A percentile compares a stretch with the other conserved stretches of the same genome.
These are phyloP conservation scores for Drosophila niveifrons DNA, from an alignment of 2,888 invertebrate species.

Conservation along the genomic window DNA sequence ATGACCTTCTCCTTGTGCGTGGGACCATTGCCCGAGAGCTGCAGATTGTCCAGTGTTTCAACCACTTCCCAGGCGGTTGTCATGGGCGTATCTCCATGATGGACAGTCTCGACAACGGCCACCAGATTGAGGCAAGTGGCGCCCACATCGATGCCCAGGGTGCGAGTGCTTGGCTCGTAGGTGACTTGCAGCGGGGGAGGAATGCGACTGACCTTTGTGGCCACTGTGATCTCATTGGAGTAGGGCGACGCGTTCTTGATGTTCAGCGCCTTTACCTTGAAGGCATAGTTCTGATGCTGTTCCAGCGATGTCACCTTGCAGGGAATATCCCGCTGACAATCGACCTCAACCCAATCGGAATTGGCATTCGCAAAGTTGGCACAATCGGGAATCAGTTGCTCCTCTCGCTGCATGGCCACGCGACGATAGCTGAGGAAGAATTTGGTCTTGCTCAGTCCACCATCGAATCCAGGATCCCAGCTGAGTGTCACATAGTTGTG, in stretches of 20 bases:
- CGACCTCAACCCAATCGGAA: conserved; percentile 93
- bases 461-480: conserved; percentile 97
- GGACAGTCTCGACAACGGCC: conserved; percentile 90
- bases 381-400: conserved; percentile 88
- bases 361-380: conserved; percentile 87
- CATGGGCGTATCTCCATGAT: conserved; percentile 87
- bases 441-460: conserved; percentile 94
- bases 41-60: conserved; percentile 89
- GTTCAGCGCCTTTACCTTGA: conserved; percentile 95
- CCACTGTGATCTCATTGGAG: conserved; percentile 92
- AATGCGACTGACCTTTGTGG: conserved; percentile 94
- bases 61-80: conserved; percentile 89
- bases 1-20: conserved; percentile 90
- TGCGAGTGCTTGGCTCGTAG: conserved; percentile 92
- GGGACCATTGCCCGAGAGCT: conserved; percentile 89
- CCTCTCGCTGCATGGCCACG: conserved; percentile 88
- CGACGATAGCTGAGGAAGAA: conserved; percentile 94
- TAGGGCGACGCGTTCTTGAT: conserved; percentile 95
- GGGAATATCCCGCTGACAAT: conserved; percentile 94
- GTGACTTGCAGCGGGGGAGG: conserved; percentile 92
- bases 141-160: conserved; percentile 92
- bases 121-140: conserved; percentile 92
- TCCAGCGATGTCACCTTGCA: conserved; percentile 95
- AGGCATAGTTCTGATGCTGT: conserved; percentile 94
- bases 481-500: conserved; percentile 92